phyloP scores from a whole-genome alignment of 2,888 invertebrate species.

The Andrena trimmerana region DNA sequence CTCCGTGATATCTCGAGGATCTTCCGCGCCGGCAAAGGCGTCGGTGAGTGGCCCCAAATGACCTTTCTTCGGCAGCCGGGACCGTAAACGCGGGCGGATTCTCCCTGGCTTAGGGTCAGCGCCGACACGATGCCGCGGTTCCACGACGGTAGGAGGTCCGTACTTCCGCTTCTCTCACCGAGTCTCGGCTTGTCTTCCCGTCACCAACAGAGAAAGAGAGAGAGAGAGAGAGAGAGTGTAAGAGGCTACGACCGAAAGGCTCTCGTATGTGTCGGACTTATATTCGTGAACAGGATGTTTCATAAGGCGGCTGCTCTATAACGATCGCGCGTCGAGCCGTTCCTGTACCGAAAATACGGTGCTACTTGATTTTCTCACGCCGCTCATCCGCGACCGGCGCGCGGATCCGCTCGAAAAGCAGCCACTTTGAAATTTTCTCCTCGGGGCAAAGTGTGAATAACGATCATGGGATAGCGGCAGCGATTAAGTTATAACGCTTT shows the following conservation, averaged over 20 bases:
- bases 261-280: conserved; percentile 33
- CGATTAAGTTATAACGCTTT: neutral
- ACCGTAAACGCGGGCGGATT: conserved; percentile 50
- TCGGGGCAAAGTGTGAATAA: neutral
- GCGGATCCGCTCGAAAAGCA: neutral
- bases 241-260: conserved; percentile 40
- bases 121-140: conserved; percentile 29
- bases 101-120: conserved; percentile 44
- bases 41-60: conserved; percentile 61
- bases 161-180: conserved; percentile 47
- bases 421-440: neutral
- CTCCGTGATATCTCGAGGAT: conserved; percentile 49
- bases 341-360: conserved; percentile 45
- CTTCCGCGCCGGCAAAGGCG: conserved; percentile 51
- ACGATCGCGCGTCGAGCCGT: conserved; percentile 48
- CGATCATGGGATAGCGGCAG: neutral
- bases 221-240: neutral
- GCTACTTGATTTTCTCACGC: conserved; percentile 22
- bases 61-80: conserved; percentile 49
- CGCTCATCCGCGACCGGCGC: neutral
- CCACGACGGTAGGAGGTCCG: conserved; percentile 14
- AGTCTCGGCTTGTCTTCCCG: conserved; percentile 40
- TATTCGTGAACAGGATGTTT: conserved; percentile 59
- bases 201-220: conserved; percentile 17
- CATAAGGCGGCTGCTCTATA: conserved; percentile 53